Conservation (phyloP, 2,113 vertebrate genomes). For the Odobenus rosmarus region DNA sequence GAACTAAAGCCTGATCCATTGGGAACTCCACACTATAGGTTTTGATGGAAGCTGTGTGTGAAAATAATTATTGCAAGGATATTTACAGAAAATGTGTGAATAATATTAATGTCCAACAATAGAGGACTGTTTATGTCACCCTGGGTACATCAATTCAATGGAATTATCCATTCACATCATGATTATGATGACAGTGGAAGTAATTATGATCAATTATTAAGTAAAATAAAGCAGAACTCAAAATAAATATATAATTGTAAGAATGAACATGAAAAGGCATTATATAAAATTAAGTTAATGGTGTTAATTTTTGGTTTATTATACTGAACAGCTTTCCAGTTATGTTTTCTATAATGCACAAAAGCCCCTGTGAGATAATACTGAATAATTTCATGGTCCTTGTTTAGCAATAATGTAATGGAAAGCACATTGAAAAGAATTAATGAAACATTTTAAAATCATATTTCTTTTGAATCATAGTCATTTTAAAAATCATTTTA, state of each 20-base stretch:
- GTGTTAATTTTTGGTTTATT: neutral
- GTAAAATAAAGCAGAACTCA: neutral
- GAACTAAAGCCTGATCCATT: neutral
- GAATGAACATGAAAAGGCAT: neutral
- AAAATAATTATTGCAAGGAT: neutral
- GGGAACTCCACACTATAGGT: neutral
- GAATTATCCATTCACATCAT: neutral
- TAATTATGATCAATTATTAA: neutral
- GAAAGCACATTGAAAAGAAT: neutral
- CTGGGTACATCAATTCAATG: neutral
- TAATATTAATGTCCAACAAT: neutral
- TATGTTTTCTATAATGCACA: neutral
- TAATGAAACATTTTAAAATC: neutral
- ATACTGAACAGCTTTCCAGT: neutral
- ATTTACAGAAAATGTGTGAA: neutral
- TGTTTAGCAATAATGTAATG: neutral
- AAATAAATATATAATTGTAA: neutral
- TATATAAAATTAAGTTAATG: neutral
- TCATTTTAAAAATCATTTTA: neutral
- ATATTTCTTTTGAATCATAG: neutral
- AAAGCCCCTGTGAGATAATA: neutral
- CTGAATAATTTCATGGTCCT: neutral
- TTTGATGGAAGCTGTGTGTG: neutral
- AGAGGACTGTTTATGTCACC: neutral
- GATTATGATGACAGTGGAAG: neutral